phyloP scores from a whole-genome alignment of 1,140 invertebrate genomes.

The Heliothis subflexa region DNA sequence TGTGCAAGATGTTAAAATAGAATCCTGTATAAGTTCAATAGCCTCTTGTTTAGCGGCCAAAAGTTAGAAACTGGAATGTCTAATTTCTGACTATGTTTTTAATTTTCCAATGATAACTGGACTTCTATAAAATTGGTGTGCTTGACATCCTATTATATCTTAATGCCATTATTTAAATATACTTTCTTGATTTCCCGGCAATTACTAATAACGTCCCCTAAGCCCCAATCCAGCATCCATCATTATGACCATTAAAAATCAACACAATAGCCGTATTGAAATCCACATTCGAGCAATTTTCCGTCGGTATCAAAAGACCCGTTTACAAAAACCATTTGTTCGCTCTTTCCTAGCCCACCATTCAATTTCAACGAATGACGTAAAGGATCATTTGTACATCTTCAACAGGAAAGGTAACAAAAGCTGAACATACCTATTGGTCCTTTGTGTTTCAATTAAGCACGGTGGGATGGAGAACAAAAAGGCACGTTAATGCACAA shows the following conservation, averaged over 20 bases:
- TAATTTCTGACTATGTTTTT: no score
- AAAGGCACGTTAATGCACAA: conserved; percentile 36
- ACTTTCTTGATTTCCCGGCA: no score
- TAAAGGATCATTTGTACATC: conserved; percentile 25
- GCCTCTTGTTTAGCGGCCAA: no score
- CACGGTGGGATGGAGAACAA: conserved; percentile 37
- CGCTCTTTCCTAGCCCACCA: conserved; percentile 27
- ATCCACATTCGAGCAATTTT: conserved; percentile 11
- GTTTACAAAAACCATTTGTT: conserved; percentile 33
- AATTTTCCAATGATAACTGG: no score
- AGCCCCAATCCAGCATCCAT: background rate
- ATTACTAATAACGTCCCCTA: no score
- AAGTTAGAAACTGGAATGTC: no score
- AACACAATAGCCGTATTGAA: background rate
- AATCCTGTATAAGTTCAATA: background rate
- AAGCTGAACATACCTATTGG: conserved; percentile 24
- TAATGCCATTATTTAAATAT: no score
- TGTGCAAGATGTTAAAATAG: background rate
- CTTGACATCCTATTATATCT: no score
- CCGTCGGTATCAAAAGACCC: background rate
- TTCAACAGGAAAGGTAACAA: conserved; percentile 27
- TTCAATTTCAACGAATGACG: conserved; percentile 19
- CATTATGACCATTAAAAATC: conserved; percentile 12
- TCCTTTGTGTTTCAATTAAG: conserved; percentile 44
- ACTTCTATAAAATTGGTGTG: no score